Conservation (phyloP, 2,113 vertebrate genomes). For the Chrysemys picta region DNA sequence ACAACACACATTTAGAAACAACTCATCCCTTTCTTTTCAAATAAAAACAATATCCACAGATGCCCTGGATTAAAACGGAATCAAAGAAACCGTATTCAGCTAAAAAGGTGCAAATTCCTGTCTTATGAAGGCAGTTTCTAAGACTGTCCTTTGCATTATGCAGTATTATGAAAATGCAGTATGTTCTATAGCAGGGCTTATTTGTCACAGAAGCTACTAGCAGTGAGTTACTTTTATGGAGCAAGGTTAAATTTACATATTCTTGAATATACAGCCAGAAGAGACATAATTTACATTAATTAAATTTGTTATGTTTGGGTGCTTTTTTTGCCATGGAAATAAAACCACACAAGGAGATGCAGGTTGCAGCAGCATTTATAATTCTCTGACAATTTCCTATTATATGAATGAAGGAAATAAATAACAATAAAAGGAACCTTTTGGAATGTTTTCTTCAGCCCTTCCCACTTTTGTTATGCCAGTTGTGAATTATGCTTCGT, state of each 20-base stretch:
- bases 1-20: slow-evolving; percentile 8
- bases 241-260: slow-evolving; percentile 19
- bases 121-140: slow-evolving; percentile 33
- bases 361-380: neutral
- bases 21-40: neutral
- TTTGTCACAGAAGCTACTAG: slow-evolving; percentile 34
- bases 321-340: slow-evolving; percentile 6
- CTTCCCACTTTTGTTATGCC: slow-evolving; percentile 13
- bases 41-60: slow-evolving; percentile 21
- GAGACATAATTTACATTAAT: slow-evolving; percentile 29
- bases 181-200: neutral
- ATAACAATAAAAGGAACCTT: neutral
- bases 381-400: neutral
- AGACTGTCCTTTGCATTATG: slow-evolving; percentile 16
- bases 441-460: slow-evolving; percentile 22
- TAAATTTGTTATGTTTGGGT: slow-evolving; percentile 9
- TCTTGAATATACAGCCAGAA: slow-evolving; percentile 36
- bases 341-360: neutral
- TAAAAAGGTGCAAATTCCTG: slow-evolving; percentile 30
- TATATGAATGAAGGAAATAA: neutral
- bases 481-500: slow-evolving; percentile 54
- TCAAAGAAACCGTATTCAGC: slow-evolving; percentile 4
- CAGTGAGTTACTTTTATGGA: slow-evolving; percentile 19
- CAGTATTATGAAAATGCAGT: slow-evolving; percentile 14
- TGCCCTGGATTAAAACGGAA: slow-evolving; percentile 35